phyloP scores from a whole-genome alignment of 2,888 invertebrate species.

The Bombyx huttoni region DNA sequence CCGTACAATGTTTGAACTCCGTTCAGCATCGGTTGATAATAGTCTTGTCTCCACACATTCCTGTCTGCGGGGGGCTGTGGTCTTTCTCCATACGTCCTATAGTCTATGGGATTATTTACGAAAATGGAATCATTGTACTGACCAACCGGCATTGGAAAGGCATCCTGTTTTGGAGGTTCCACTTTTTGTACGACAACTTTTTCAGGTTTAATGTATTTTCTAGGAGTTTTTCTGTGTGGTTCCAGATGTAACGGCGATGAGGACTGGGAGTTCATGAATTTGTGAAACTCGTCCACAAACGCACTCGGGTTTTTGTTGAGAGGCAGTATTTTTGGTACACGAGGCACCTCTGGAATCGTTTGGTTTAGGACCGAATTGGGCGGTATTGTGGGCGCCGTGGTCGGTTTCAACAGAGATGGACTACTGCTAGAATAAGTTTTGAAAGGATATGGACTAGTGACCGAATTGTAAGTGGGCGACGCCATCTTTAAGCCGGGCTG shows the following conservation, averaged over 20 bases:
- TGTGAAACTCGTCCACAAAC: conserved; percentile 53
- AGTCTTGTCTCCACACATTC: conserved; percentile 33
- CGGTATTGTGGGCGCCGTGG: conserved; percentile 1
- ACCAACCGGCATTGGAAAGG: conserved; percentile 37
- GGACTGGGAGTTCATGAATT: conserved; percentile 34
- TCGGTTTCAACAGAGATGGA: neutral
- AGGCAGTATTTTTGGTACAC: conserved; percentile 38
- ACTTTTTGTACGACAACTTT: conserved; percentile 20
- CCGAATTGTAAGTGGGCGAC: neutral
- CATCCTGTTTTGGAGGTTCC: conserved; percentile 13
- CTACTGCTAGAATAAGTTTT: neutral
- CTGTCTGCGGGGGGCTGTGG: conserved; percentile 12
- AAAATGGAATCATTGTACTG: conserved; percentile 60
- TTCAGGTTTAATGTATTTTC: conserved; percentile 1
- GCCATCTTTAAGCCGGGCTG: conserved; percentile 1
- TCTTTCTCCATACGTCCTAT: conserved; percentile 22
- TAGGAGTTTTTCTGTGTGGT: conserved; percentile 1
- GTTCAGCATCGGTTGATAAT: conserved; percentile 15
- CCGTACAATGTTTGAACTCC: conserved; percentile 21
- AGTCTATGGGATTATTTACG: conserved; percentile 40
- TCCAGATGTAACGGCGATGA: conserved; percentile 5
- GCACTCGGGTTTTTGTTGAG: conserved; percentile 55
- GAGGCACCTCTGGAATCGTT: conserved; percentile 15
- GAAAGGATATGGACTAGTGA: neutral
- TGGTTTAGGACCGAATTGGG: neutral